These are phyloP conservation scores for Iselma pallidipennis DNA, from an alignment of 2,888 invertebrate genomes.

Conservation along the genomic window DNA sequence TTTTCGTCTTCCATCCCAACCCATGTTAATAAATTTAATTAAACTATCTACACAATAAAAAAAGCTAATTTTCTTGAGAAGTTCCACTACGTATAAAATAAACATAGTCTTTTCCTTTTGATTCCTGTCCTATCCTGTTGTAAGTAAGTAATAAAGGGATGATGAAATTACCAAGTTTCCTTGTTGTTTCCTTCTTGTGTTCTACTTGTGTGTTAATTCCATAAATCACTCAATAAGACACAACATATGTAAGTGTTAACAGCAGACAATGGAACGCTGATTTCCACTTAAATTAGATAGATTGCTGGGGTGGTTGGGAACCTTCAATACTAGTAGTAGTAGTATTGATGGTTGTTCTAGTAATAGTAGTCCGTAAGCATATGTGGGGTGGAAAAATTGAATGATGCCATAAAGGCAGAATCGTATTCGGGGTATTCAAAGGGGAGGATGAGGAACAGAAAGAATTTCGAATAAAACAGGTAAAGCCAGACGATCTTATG, in stretches of 20 bases:
- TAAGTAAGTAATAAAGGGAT: no score
- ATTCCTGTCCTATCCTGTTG: no score
- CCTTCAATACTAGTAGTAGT: no score
- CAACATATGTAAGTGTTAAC: constrained; percentile 7
- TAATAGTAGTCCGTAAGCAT: no score
- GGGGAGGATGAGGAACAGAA: background rate
- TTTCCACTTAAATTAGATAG: constrained; percentile 5
- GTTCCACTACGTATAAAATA: no score
- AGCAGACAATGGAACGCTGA: background rate
- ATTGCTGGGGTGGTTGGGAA: background rate
- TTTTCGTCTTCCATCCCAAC: no score
- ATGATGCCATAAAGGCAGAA: background rate
- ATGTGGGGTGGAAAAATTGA: background rate
- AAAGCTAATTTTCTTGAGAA: no score
- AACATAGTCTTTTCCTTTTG: no score
- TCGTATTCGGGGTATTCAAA: background rate
- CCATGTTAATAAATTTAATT: no score
- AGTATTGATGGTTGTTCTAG: background rate
- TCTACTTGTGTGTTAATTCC: background rate
- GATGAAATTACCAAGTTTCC: background rate
- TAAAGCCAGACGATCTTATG: no score
- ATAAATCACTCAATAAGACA: constrained; percentile 5
- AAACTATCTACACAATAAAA: no score
- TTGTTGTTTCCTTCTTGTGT: background rate
- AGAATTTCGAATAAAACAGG: no score